Evolutionary conservation across 2,888 invertebrate species (phyloP).

Genomic region (Myathropa florea): DNA sequence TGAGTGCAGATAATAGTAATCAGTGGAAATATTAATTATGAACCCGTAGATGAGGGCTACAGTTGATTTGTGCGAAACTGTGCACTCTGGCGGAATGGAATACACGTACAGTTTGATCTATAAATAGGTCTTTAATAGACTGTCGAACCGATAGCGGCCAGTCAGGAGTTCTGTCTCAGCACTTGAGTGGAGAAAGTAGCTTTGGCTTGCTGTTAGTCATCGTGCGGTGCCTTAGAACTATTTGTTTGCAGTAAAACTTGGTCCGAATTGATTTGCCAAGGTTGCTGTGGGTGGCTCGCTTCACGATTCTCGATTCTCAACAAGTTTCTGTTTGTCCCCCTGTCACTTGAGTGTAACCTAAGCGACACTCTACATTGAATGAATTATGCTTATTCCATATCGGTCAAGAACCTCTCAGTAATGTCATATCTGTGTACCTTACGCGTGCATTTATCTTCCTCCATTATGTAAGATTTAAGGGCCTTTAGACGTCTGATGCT

Average conservation of each 20-base stretch:
- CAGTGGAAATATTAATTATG: slow-evolving; percentile 5
- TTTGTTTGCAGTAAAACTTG: not conserved
- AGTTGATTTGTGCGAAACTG: not conserved
- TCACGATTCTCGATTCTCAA: not conserved
- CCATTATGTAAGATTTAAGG: not conserved
- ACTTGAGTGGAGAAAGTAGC: not conserved
- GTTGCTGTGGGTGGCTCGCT: not conserved
- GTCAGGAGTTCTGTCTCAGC: not conserved
- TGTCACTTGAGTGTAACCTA: not conserved
- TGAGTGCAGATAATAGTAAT: not conserved
- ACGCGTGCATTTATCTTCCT: not conserved
- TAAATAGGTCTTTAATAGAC: not conserved
- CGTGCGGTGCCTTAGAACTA: not conserved
- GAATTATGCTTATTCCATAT: not conserved
- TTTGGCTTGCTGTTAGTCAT: not conserved
- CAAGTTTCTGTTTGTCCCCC: not conserved
- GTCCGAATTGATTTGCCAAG: not conserved
- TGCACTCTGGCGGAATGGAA: not conserved
- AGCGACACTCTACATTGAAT: not conserved
- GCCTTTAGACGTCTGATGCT: not conserved
- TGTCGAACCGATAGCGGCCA: not conserved
- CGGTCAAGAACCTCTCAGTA: not conserved
- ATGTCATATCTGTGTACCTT: not conserved
- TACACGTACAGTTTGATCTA: not conserved
- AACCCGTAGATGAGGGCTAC: not conserved